Percentiles rank a stretch among this genome's conserved stretches.
Conservation (phyloP, 2,797 vertebrate genomes). For the Glyptemys insculpta region DNA sequence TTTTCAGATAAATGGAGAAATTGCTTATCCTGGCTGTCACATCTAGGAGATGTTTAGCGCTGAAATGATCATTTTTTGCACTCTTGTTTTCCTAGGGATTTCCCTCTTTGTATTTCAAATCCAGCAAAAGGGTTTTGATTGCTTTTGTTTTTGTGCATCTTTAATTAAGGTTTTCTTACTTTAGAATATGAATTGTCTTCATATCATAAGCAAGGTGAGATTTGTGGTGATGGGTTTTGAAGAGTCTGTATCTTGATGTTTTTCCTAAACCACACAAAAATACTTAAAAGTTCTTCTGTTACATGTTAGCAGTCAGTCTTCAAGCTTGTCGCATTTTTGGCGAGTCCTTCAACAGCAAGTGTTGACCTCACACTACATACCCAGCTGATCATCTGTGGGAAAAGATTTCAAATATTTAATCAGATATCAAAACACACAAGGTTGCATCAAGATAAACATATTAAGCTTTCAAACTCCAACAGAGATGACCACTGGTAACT, state of each 20-base stretch:
- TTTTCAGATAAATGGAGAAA: conserved; percentile 30
- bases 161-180: not conserved
- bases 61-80: not conserved
- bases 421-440: not conserved
- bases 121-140: fast-evolving
- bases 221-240: not conserved
- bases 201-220: not conserved
- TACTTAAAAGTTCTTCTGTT: not conserved
- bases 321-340: not conserved
- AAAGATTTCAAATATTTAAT: not conserved
- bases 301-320: not conserved
- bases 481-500: not conserved
- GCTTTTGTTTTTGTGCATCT: not conserved
- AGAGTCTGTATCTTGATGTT: not conserved
- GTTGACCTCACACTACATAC: not conserved
- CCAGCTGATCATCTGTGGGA: not conserved
- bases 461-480: not conserved
- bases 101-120: not conserved
- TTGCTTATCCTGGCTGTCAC: not conserved
- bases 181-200: not conserved
- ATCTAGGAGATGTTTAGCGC: conserved; percentile 4
- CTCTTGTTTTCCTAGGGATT: not conserved
- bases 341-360: not conserved
- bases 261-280: not conserved
- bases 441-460: not conserved